Evolutionary conservation across 2,113 vertebrate genomes (phyloP).

Genomic region (Arothron firmamentum): DNA sequence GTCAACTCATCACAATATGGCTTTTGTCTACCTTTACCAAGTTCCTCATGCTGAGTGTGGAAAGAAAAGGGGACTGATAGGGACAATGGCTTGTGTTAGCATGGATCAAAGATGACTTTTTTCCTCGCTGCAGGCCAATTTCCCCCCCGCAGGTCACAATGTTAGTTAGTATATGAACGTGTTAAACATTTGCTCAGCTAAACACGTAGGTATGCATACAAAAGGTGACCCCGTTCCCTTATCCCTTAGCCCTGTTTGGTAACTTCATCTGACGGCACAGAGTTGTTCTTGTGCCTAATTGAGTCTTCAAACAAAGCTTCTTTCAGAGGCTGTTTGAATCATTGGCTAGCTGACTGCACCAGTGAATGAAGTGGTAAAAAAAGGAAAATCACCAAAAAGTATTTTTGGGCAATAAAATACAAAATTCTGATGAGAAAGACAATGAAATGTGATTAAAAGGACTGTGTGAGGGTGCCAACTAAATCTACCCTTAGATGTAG

Average conservation of each 20-base stretch:
- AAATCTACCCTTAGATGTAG: neutral
- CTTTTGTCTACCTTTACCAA: constrained; percentile 70
- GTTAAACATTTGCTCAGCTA: no score
- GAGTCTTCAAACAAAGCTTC: no score
- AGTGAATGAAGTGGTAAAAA: neutral
- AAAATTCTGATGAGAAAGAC: neutral
- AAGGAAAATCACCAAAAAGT: neutral
- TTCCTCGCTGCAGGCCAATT: neutral
- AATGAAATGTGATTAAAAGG: neutral
- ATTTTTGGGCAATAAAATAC: neutral
- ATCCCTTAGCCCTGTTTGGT: neutral
- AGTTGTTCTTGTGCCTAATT: no score
- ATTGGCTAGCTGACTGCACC: no score
- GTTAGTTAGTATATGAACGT: neutral
- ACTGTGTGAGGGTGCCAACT: neutral
- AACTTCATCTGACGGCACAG: neutral
- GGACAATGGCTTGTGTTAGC: constrained; percentile 50
- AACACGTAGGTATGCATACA: neutral
- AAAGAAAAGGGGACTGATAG: constrained; percentile 38
- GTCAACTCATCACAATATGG: constrained; percentile 75
- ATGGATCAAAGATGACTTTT: constrained; percentile 34
- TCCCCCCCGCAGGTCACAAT: constrained; percentile 8
- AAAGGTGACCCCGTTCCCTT: no score
- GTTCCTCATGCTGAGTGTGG: constrained; percentile 50
- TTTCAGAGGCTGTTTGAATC: no score